Base-by-base conservation (phyloP, 1,140 invertebrate genomes). In the Drosophila serrata region DNA sequence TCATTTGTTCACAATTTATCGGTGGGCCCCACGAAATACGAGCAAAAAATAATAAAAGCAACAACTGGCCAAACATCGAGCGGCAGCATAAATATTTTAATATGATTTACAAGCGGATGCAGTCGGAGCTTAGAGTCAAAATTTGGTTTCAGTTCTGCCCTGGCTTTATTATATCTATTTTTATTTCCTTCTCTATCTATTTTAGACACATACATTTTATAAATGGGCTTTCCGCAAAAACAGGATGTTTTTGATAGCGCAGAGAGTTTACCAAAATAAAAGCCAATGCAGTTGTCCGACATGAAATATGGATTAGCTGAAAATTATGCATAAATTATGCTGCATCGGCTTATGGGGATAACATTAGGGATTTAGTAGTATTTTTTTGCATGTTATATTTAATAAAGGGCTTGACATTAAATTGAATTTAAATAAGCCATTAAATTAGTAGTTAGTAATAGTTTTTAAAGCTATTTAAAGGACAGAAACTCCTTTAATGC, bases 81-180 rank as follows among this genome's bases (percentile, higher is more conserved):
- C 53, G 57, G 64, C 63, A 78, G 51, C 64, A 78, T 87, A 88
- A 87, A 87, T 87, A 87, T 87, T 87, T 88, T 69, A 90, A 80
- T 90, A 88, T 87, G 80, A 87, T 88, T 87, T 87, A 87, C 84
- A 87, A 90, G 84, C 84, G 84, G 84, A 87, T 82, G 82, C 73
- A 68, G 84, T 73, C 75, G 53, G 61, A 75, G 70, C 69, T 79
- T 80, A 82, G 75, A 63, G 60, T 61, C 79, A 43, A 62, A 64
- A 49, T 60, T 70, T 63, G 51, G 45, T 31, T 40, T 65, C 24
- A 40, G 48, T 43, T 43, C 61, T 58, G 69, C 65, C 65, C 33
- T 35, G 35, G 42, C 35, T n/a, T 24, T 17, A 40, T 33, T 27
- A 15, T 6, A 1, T 8, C n/a, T 42, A 12, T 45, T 67, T 67